These are phyloP conservation scores for Aleiodes testaceus DNA, from an alignment of 2,888 invertebrate species.

Conservation along the genomic window DNA sequence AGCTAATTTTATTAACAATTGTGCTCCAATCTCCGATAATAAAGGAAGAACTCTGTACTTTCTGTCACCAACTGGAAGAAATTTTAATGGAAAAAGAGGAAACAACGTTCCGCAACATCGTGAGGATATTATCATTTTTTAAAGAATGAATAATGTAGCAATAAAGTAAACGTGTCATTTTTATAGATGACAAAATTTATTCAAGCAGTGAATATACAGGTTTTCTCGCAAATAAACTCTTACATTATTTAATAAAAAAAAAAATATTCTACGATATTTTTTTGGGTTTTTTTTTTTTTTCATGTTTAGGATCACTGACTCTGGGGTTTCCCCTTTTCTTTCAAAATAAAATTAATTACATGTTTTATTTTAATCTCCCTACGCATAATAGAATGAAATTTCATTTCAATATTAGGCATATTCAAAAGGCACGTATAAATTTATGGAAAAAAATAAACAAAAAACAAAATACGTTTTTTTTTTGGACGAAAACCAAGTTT, in stretches of 20 bases:
- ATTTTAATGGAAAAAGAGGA: constrained; percentile 26
- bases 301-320: too few species aligned
- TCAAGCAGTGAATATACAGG: too few species aligned
- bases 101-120: constrained; percentile 39
- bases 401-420: constrained; percentile 7
- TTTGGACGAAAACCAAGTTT: constrained; percentile 20
- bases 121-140: not conserved
- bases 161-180: too few species aligned
- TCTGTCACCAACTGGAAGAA: constrained; percentile 60
- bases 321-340: too few species aligned
- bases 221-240: too few species aligned
- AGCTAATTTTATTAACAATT: constrained; percentile 57
- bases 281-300: too few species aligned
- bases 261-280: too few species aligned
- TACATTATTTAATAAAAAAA: too few species aligned
- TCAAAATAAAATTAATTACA: too few species aligned
- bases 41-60: constrained; percentile 47
- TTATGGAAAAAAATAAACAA: constrained; percentile 2
- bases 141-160: too few species aligned
- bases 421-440: not conserved
- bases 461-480: constrained; percentile 34
- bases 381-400: not conserved
- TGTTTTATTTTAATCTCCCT: not conserved
- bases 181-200: too few species aligned
- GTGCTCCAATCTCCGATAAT: constrained; percentile 54